Percentiles rank a stretch among this genome's conserved stretches.
These are phyloP conservation scores for Phylloscopus trochilus DNA, from an alignment of 2,113 vertebrate species.

Conservation along the genomic window DNA sequence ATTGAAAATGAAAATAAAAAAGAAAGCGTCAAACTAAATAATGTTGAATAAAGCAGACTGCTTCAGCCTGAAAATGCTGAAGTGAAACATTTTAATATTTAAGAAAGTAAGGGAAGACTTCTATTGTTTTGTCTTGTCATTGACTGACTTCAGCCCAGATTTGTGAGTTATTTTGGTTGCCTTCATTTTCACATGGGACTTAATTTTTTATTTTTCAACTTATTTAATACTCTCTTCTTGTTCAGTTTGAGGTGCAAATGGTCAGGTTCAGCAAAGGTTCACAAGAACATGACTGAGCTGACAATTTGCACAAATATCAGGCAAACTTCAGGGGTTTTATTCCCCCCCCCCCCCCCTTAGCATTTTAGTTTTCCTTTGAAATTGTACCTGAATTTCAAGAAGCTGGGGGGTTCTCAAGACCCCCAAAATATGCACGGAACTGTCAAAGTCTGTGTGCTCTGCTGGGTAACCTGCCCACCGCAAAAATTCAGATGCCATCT, in stretches of 20 bases:
- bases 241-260: background rate
- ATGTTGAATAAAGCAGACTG: background rate
- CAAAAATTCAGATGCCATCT: conserved; percentile 57
- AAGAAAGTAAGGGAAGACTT: background rate
- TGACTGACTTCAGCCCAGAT: background rate
- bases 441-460: background rate
- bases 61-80: background rate
- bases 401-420: background rate
- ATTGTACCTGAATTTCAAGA: background rate
- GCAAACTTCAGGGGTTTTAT: background rate
- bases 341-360: accelerated
- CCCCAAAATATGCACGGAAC: background rate
- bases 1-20: background rate
- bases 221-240: background rate
- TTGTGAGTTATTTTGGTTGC: conserved; percentile 15
- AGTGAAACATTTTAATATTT: background rate
- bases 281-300: background rate
- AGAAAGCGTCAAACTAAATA: background rate
- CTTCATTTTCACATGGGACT: background rate
- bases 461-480: background rate
- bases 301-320: background rate
- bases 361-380: background rate
- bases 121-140: conserved; percentile 17
- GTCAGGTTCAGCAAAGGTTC: background rate
- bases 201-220: background rate